Evolutionary conservation across 2,797 vertebrate genomes (phyloP).

Genomic region (Phrynocephalus vlangalii): DNA sequence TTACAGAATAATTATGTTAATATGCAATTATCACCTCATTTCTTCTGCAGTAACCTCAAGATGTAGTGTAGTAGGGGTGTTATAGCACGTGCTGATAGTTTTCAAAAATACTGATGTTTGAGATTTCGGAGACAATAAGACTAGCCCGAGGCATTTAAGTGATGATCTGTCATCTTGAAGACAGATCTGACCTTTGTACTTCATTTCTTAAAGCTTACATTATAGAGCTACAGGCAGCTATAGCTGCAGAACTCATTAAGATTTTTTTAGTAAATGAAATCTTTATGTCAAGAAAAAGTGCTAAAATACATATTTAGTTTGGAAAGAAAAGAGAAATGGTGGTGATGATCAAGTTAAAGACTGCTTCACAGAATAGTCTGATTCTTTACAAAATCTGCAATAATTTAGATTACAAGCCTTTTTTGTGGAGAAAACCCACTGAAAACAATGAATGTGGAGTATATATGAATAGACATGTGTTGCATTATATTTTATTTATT

Average conservation of each 20-base stretch:
- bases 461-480: neutral
- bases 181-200: constrained; percentile 79
- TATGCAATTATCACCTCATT: constrained; percentile 93
- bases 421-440: neutral
- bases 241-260: constrained; percentile 70
- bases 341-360: constrained; percentile 19
- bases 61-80: constrained; percentile 88
- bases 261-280: constrained; percentile 63
- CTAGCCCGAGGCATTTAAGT: constrained; percentile 78
- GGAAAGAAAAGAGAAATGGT: neutral
- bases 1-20: constrained; percentile 93
- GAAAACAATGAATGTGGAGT: neutral
- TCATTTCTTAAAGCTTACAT: constrained; percentile 66
- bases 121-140: constrained; percentile 82
- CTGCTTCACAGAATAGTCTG: neutral
- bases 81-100: constrained; percentile 89
- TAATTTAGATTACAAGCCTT: neutral
- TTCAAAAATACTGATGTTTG: constrained; percentile 86
- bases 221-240: constrained; percentile 73
- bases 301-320: constrained; percentile 29
- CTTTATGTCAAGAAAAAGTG: constrained; percentile 62
- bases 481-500: too few relatives aligned
- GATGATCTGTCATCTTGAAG: constrained; percentile 80
- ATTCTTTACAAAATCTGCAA: neutral
- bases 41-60: constrained; percentile 90